These are phyloP conservation scores for Rhinolophus ferrumequinum DNA, from an alignment of 2,113 vertebrate species.

Conservation along the genomic window DNA sequence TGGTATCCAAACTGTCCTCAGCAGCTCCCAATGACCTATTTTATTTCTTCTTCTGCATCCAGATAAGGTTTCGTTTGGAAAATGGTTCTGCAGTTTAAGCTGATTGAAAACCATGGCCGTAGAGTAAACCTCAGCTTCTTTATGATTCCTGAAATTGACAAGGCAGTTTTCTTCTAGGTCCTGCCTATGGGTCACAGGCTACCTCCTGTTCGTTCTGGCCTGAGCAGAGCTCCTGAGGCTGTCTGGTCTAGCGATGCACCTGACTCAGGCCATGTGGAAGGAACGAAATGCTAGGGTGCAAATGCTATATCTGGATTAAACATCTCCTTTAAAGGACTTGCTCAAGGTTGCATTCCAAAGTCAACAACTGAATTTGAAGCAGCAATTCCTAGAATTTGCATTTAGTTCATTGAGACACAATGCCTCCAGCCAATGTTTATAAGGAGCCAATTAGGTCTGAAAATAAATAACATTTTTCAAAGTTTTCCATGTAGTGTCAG, in stretches of 20 bases:
- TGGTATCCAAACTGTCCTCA: not conserved
- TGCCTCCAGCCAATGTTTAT: constrained; percentile 41
- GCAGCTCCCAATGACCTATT: not conserved
- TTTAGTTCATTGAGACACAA: constrained; percentile 35
- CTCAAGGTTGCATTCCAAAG: constrained; percentile 10
- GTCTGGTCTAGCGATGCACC: not conserved
- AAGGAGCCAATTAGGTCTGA: constrained; percentile 66
- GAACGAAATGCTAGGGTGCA: not conserved
- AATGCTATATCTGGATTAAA: not conserved
- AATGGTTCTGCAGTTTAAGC: not conserved
- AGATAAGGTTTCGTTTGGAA: not conserved
- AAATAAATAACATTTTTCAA: constrained; percentile 74
- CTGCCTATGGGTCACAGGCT: not conserved
- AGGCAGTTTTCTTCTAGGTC: not conserved
- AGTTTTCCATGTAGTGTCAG: constrained; percentile 69
- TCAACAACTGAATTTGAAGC: constrained; percentile 13
- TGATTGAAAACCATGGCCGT: not conserved
- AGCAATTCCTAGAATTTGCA: constrained; percentile 39
- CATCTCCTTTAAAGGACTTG: not conserved
- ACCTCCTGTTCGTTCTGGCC: not conserved
- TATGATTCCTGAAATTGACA: not conserved
- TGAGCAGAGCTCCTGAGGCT: not conserved
- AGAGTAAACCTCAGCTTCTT: not conserved
- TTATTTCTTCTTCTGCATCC: not conserved
- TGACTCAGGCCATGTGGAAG: not conserved